Base-by-base conservation (phyloP, 2,113 vertebrate genomes). In the Sorex fumeus region DNA sequence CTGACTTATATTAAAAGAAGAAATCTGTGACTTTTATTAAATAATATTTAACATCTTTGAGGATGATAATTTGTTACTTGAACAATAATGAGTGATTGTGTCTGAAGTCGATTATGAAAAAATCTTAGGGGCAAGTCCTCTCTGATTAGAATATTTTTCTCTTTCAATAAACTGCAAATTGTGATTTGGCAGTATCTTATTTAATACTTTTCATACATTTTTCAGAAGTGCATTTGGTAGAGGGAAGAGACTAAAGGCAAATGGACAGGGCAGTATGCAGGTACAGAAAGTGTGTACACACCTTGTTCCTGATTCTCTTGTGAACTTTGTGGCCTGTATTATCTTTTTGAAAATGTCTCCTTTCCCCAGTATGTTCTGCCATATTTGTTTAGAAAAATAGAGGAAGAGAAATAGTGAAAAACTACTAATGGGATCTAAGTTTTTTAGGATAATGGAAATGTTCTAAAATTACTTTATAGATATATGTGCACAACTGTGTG, bases 391-490 rank as follows among this genome's bases (percentile, higher is more conserved):
- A 77, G 69, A 91, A 80, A 77, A 53, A 1, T 16, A 50, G n/a
- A 78, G 53, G 30, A 30, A 19, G 32, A 23, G 16, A 40, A 67
- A 60, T 0, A 85, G 57, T 21, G n/a, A 50, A 3, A 25, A 80
- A 62, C 16, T 36, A 28, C 36, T 80, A 78, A 50, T 25, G 4
- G 23, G 27, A 43, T 74, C 12, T 9, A 34, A 90, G 77, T 30
- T 87, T 90, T 92, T 47, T 34, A 50, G 13, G 4, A 83, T 74
- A 32, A 90, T 53, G 13, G 13, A 78, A 79, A 53, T 90, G 12
- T 83, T 74, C 27, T 75, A 57, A 85, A 69, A 62, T 83, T 75
- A 75, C 28, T 83, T 79, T 75, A 53, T 75, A 2, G n/a, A 50
- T 62, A 70, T 57, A 30, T 75, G 60, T 92, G n/a, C 8, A 87